Evolutionary conservation across 2,888 invertebrate species (phyloP).

Genomic region (Dermolepida albohirtum): DNA sequence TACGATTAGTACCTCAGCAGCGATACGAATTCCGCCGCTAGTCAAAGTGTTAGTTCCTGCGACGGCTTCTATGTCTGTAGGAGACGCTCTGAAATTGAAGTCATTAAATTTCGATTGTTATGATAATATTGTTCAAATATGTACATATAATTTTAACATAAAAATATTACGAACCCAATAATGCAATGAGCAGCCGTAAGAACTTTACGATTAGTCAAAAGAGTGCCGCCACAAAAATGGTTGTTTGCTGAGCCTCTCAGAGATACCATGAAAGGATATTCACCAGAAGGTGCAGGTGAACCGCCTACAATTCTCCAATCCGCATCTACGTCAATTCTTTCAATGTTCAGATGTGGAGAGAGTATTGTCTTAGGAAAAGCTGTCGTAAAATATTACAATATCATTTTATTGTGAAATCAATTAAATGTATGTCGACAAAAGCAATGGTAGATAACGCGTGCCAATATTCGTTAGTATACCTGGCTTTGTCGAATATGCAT

Average conservation of each 20-base stretch:
- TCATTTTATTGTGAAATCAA: no score
- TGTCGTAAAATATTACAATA: neutral
- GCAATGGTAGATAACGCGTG: no score
- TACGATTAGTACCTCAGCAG: slow-evolving; percentile 61
- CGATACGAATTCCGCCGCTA: slow-evolving; percentile 64
- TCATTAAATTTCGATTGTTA: no score
- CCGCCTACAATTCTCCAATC: slow-evolving; percentile 66
- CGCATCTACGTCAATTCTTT: slow-evolving; percentile 33
- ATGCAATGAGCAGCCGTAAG: slow-evolving; percentile 49
- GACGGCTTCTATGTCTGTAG: slow-evolving; percentile 47
- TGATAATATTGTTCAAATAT: no score
- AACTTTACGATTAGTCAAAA: slow-evolving; percentile 55
- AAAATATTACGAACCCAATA: slow-evolving; percentile 58
- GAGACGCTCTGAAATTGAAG: no score
- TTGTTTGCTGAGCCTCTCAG: slow-evolving; percentile 46
- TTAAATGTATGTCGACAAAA: no score
- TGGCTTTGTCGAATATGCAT: no score
- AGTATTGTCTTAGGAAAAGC: slow-evolving; percentile 18
- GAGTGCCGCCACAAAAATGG: slow-evolving; percentile 66
- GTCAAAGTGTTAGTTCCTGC: slow-evolving; percentile 67
- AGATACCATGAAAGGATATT: no score
- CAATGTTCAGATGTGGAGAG: neutral
- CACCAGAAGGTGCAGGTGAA: slow-evolving; percentile 60
- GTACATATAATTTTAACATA: no score
- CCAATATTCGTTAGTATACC: no score